Evolutionary conservation across 2,888 invertebrate genomes (phyloP).

Genomic region (Eulithis prunata): DNA sequence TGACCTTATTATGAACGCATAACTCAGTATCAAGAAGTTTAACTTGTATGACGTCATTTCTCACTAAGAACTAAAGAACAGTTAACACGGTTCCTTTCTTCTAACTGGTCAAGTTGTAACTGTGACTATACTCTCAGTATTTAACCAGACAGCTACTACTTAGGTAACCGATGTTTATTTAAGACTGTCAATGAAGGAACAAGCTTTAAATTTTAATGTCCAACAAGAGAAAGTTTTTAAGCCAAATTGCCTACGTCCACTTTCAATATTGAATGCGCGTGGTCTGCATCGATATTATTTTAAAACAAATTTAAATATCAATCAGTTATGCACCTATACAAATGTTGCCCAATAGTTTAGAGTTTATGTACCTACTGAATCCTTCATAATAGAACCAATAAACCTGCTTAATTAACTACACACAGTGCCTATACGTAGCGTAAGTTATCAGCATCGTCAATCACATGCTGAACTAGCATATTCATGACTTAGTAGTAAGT

Average conservation of each 20-base stretch:
- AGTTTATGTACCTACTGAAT: slow-evolving; percentile 4
- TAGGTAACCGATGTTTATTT: slow-evolving; percentile 65
- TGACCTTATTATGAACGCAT: slow-evolving; percentile 37
- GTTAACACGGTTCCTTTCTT: slow-evolving; percentile 51
- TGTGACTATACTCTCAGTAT: slow-evolving; percentile 68
- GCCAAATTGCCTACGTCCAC: slow-evolving; percentile 61
- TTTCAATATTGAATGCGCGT: slow-evolving; percentile 65
- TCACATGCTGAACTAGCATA: no score
- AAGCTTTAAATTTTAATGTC: slow-evolving; percentile 81
- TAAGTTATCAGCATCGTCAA: no score
- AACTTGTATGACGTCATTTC: slow-evolving; percentile 48
- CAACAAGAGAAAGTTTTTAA: slow-evolving; percentile 70
- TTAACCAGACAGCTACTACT: slow-evolving; percentile 59
- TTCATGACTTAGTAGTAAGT: no score
- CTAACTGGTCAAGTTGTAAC: slow-evolving; percentile 67
- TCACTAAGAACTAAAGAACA: slow-evolving; percentile 27
- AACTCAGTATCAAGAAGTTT: slow-evolving; percentile 46
- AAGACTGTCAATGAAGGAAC: slow-evolving; percentile 68
- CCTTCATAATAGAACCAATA: background rate
- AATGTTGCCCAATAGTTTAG: slow-evolving; percentile 24
- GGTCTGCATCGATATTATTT: slow-evolving; percentile 45
- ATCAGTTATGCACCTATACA: slow-evolving; percentile 11
- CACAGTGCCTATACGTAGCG: no score
- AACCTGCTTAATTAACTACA: no score
- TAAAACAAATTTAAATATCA: slow-evolving; percentile 30